Evolutionary conservation across 2,888 invertebrate genomes (phyloP).

Genomic region (Lydus trimaculatus): DNA sequence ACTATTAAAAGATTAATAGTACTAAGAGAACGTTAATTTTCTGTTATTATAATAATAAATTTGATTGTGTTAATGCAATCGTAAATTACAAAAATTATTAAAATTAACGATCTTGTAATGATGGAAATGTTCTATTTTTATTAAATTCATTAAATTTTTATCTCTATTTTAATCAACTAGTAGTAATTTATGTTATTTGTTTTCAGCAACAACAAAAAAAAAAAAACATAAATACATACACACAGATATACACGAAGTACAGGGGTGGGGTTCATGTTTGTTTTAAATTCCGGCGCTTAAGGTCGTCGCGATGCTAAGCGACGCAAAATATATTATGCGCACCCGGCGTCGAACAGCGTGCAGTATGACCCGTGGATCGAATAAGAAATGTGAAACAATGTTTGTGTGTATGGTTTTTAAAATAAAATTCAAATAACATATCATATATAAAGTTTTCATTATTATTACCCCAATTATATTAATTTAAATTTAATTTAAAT

Average conservation of each 20-base stretch:
- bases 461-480: not conserved
- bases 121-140: not conserved
- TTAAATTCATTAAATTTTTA: not conserved
- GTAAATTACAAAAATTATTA: not conserved
- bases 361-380: constrained; percentile 54
- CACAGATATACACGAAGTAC: not conserved
- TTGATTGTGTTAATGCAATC: not conserved
- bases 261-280: constrained; percentile 34
- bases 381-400: constrained; percentile 42
- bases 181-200: not conserved
- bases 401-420: constrained; percentile 42
- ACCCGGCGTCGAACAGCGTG: constrained; percentile 53
- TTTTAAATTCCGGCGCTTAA: constrained; percentile 41
- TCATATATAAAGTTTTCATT: constrained; percentile 39
- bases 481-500: not conserved
- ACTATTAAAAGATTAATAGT: no score
- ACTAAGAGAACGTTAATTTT: no score
- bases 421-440: constrained; percentile 48
- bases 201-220: not conserved
- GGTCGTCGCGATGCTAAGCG: constrained; percentile 47
- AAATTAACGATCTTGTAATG: not conserved
- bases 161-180: not conserved
- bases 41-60: no score
- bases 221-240: not conserved
- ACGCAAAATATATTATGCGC: constrained; percentile 48